A percentile compares a stretch with the other conserved stretches of the same genome.
phyloP scores from a whole-genome alignment of 2,888 invertebrate genomes.

The Morinoia aosen region DNA sequence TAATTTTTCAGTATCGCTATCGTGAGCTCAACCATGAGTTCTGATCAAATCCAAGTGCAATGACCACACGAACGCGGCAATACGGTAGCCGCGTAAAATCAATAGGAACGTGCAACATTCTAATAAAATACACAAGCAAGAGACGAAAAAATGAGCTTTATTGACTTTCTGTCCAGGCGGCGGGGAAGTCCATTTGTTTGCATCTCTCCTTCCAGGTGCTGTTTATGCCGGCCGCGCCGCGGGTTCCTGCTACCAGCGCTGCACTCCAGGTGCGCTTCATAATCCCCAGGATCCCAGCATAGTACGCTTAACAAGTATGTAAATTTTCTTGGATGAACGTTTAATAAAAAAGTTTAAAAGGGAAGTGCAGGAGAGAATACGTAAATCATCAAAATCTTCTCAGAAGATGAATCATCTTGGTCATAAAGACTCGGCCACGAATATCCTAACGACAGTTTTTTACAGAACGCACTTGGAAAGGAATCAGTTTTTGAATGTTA shows the following conservation, averaged over 20 bases:
- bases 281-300: background rate
- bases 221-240: background rate
- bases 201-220: constrained; percentile 51
- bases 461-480: background rate
- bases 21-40: background rate
- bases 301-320: background rate
- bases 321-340: background rate
- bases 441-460: background rate
- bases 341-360: background rate
- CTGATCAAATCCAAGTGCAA: background rate
- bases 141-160: constrained; percentile 51
- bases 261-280: background rate
- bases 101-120: constrained; percentile 46
- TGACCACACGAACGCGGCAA: constrained; percentile 15
- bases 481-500: no score
- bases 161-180: constrained; percentile 50
- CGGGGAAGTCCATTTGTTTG: constrained; percentile 41
- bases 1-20: background rate
- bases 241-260: background rate
- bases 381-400: no score
- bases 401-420: no score
- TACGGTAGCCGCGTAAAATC: constrained; percentile 18
- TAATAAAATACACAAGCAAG: constrained; percentile 53
- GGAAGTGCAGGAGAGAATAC: no score
- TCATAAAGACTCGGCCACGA: background rate